These are phyloP conservation scores for Ostrea edulis DNA, from an alignment of 1,140 invertebrate genomes.

Conservation along the genomic window DNA sequence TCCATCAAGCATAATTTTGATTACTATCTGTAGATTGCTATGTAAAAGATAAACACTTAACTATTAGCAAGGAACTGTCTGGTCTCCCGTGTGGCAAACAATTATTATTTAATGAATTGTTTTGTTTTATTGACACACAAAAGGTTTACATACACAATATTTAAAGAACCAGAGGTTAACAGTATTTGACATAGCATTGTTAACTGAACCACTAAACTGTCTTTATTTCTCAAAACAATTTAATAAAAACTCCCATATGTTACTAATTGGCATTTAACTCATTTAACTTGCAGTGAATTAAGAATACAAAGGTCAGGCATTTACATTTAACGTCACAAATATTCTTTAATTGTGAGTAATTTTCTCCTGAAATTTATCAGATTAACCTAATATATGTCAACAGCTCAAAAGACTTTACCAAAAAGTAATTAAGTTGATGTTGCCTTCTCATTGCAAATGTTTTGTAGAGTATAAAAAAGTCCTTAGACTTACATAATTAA, in stretches of 20 bases:
- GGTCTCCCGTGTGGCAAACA: not conserved
- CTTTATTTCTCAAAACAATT: constrained; percentile 35
- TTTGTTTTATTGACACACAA: not conserved
- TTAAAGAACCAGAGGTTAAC: constrained; percentile 19
- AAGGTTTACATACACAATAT: constrained; percentile 22
- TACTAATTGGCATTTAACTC: not conserved
- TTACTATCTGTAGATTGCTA: not conserved
- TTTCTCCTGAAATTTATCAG: too few species aligned
- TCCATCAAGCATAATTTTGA: constrained; percentile 23
- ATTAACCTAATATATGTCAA: too few species aligned
- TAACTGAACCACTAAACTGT: constrained; percentile 24
- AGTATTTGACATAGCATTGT: not conserved
- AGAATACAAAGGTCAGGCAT: too few species aligned
- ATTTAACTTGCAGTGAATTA: not conserved
- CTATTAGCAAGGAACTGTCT: not conserved
- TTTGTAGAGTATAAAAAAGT: too few species aligned
- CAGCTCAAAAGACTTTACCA: too few species aligned
- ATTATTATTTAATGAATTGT: constrained; percentile 34
- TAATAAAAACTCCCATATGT: constrained; percentile 27
- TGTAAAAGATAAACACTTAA: not conserved
- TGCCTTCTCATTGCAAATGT: too few species aligned
- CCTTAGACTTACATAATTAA: too few species aligned
- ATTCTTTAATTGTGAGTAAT: too few species aligned
- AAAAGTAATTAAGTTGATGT: too few species aligned
- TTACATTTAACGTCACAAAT: too few species aligned